Percentiles rank a stretch among this genome's conserved stretches.
phyloP scores from a whole-genome alignment of 2,888 invertebrate species.

The Sarcophaga rosellei region DNA sequence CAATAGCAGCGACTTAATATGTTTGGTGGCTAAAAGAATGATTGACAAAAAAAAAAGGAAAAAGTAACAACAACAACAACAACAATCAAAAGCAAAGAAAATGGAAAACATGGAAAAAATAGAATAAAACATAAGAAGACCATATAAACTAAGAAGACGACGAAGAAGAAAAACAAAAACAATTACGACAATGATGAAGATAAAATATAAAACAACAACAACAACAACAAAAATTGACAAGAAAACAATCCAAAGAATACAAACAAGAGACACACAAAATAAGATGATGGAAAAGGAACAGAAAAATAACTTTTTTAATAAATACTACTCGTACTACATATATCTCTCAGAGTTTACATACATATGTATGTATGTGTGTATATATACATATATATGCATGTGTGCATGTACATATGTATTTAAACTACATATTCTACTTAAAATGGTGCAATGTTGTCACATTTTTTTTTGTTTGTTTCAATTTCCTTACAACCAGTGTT shows the following conservation, averaged over 20 bases:
- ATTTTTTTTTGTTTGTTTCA: constrained; percentile 36
- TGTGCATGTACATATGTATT: not conserved
- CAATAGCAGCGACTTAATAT: constrained; percentile 49
- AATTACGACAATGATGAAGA: not conserved
- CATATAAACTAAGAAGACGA: constrained; percentile 37
- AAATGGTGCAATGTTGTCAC: constrained; percentile 66
- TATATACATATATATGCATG: not conserved
- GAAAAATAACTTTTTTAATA: constrained; percentile 3
- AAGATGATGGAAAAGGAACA: not conserved
- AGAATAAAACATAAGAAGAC: constrained; percentile 16
- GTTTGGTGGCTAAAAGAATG: constrained; percentile 53
- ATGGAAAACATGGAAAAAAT: constrained; percentile 33
- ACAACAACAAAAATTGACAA: not conserved
- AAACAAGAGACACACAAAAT: not conserved
- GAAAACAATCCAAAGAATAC: not conserved
- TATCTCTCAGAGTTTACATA: not conserved
- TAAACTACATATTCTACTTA: not conserved
- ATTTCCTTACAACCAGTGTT: constrained; percentile 53
- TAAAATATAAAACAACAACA: not conserved
- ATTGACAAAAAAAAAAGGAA: constrained; percentile 24
- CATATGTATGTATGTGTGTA: not conserved
- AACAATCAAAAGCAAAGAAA: constrained; percentile 35
- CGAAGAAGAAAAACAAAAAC: constrained; percentile 37
- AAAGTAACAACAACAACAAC: constrained; percentile 32
- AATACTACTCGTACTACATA: constrained; percentile 6